These are phyloP conservation scores for Marmota flaviventris DNA, from an alignment of 2,113 vertebrate species.

Conservation along the genomic window DNA sequence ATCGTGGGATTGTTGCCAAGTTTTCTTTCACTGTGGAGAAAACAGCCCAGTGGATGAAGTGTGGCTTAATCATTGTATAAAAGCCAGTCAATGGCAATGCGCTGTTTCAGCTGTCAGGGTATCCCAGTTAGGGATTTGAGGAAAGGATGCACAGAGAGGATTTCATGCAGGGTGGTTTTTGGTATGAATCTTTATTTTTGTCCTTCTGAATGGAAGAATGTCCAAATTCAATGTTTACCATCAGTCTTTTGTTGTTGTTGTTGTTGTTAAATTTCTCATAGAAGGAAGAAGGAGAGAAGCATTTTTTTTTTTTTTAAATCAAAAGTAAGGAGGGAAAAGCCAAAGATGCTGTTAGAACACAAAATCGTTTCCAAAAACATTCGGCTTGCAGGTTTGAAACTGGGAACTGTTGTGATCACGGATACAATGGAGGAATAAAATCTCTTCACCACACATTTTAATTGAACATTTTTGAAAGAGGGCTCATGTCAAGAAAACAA, in stretches of 20 bases:
- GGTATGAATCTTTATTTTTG: slow-evolving; percentile 63
- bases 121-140: background rate
- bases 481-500: slow-evolving; percentile 44
- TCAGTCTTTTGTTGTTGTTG: slow-evolving; percentile 9
- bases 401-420: background rate
- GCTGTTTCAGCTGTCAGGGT: slow-evolving; percentile 48
- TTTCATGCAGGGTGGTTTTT: background rate
- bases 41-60: slow-evolving; percentile 41
- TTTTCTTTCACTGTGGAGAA: slow-evolving; percentile 72
- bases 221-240: slow-evolving; percentile 65
- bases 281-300: slow-evolving; percentile 69
- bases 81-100: background rate
- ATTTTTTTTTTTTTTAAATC: slow-evolving; percentile 4
- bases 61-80: background rate
- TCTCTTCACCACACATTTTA: slow-evolving; percentile 16
- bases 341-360: slow-evolving; percentile 74
- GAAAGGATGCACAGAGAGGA: background rate
- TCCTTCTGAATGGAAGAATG: slow-evolving; percentile 65
- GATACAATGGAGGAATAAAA: background rate
- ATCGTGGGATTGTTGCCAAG: slow-evolving; percentile 47
- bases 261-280: slow-evolving; percentile 72
- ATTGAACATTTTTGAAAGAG: slow-evolving; percentile 60
- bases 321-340: slow-evolving; percentile 71
- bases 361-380: slow-evolving; percentile 72
- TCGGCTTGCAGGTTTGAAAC: slow-evolving; percentile 50